A percentile compares a stretch with the other conserved stretches of the same genome.
phyloP scores from a whole-genome alignment of 2,113 vertebrate species.

The Alligator mississippiensis region DNA sequence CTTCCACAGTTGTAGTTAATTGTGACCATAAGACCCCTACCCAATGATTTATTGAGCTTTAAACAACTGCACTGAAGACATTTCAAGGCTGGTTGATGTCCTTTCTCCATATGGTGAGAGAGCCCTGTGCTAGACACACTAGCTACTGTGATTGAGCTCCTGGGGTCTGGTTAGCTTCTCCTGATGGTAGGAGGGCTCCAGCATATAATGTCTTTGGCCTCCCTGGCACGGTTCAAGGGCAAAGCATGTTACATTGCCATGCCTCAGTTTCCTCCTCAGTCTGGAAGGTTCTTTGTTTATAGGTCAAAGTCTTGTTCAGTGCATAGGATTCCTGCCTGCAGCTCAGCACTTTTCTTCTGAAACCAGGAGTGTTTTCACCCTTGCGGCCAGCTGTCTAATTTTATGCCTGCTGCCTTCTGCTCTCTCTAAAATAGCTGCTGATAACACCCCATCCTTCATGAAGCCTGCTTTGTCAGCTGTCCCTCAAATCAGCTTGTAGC shows the following conservation, averaged over 20 bases:
- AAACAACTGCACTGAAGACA: not conserved
- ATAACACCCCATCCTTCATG: fast-evolving
- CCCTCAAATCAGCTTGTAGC: not conserved
- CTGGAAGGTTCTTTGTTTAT: too few species aligned
- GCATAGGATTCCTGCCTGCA: not conserved
- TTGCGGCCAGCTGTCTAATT: not conserved
- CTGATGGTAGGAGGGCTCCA: too few species aligned
- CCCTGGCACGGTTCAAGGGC: not conserved
- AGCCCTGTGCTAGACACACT: not conserved
- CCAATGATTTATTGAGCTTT: fast-evolving
- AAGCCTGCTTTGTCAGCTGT: not conserved
- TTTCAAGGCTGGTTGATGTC: not conserved
- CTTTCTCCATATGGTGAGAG: not conserved
- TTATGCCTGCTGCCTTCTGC: too few species aligned
- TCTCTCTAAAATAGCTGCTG: not conserved
- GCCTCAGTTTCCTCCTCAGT: too few species aligned
- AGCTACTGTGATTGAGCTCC: too few species aligned
- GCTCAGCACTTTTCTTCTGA: not conserved
- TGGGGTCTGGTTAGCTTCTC: too few species aligned
- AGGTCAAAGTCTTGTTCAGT: too few species aligned
- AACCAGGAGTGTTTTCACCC: not conserved
- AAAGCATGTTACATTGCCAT: not conserved
- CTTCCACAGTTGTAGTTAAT: not conserved
- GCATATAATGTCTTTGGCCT: too few species aligned
- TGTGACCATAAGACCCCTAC: not conserved